Percentiles rank a stretch among this genome's conserved stretches.
phyloP scores from a whole-genome alignment of 2,888 invertebrate genomes.

The Pyralis farinalis region DNA sequence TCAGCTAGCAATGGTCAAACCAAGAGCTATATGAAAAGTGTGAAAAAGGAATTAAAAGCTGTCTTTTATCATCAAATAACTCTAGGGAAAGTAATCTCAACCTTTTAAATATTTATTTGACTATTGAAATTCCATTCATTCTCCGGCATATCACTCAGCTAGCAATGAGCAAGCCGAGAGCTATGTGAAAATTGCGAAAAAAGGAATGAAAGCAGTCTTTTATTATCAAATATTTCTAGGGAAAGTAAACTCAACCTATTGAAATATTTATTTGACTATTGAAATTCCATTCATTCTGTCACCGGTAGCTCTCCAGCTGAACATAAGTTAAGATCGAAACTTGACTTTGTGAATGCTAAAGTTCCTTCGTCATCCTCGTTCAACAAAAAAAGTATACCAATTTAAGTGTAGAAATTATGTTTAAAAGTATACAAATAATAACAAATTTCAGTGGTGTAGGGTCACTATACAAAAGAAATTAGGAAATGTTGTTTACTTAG shows the following conservation, averaged over 20 bases:
- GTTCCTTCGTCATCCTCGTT: constrained; percentile 8
- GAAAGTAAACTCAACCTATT: constrained; percentile 11
- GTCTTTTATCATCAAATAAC: constrained; percentile 9
- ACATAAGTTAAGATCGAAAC: constrained; percentile 12
- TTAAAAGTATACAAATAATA: constrained; percentile 12
- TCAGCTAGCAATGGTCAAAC: constrained; percentile 27
- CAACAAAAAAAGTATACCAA: background rate
- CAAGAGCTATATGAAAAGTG: constrained; percentile 24
- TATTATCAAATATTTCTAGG: constrained; percentile 3
- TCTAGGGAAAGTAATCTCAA: constrained; percentile 8
- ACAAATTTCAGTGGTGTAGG: constrained; percentile 13
- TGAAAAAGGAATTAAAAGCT: constrained; percentile 26
- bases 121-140: constrained; percentile 20
- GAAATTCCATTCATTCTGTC: constrained; percentile 18
- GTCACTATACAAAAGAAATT: constrained; percentile 14
- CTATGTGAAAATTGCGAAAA: too few relatives aligned
- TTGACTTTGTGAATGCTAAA: constrained; percentile 20
- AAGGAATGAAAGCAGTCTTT: constrained; percentile 15
- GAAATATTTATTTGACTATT: constrained; percentile 23
- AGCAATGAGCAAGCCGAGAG: too few relatives aligned
- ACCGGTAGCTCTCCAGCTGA: constrained; percentile 20
- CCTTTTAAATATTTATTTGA: constrained; percentile 23
- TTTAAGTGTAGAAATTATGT: too few relatives aligned
- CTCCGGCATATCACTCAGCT: too few relatives aligned
- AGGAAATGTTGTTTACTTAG: constrained; percentile 12